Base-by-base conservation (phyloP, 1,140 invertebrate genomes). In the Atta texana region DNA sequence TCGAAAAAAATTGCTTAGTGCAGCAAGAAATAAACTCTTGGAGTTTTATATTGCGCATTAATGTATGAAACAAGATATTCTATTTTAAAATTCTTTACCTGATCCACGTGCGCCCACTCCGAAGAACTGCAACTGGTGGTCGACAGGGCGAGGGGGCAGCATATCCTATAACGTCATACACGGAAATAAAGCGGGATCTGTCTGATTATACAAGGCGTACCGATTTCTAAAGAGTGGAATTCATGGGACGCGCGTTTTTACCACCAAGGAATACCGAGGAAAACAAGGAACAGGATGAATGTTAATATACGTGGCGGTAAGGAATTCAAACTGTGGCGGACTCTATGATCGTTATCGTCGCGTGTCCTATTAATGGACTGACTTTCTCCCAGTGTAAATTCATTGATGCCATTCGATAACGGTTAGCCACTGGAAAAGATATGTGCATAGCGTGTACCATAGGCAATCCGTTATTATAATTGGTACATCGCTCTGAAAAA, bases 51-150 rank as follows among this genome's bases (percentile, higher is more conserved):
- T 51, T 14, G 3, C 18, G 3, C 51, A 53, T 64, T 39, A n/a
- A 4, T 14, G 5, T 21, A 18, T 2, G 0, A 6, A 49, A 2
- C 1, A 18, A 28, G n/a, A 31, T 16, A 59, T 3, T 24, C 14
- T 63, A 44, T 6, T 16, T 16, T 44, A 16, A 53, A 21, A 21
- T 21, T 14, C 8, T 31, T 84, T 91, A 95, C 94, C 94, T 95
- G 94, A 90, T 95, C 94, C 75, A 92, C 69, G 75, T 94, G 92
- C 71, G 92, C 88, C 94, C 94, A 95, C 57, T 94, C 94, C 16
- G 93, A 91, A 69, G 93, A 87, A 53, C 89, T 88, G 88, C 93
- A 92, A 80, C 93, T 94, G 88, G 92, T 93, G 51, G 93, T 93
- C 18, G 94, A 94, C 89, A 94, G 86, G 55, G 94, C 93, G 81